Evolutionary conservation across 1,140 invertebrate species (phyloP).

Genomic region (Zaprionus lachaisei): DNA sequence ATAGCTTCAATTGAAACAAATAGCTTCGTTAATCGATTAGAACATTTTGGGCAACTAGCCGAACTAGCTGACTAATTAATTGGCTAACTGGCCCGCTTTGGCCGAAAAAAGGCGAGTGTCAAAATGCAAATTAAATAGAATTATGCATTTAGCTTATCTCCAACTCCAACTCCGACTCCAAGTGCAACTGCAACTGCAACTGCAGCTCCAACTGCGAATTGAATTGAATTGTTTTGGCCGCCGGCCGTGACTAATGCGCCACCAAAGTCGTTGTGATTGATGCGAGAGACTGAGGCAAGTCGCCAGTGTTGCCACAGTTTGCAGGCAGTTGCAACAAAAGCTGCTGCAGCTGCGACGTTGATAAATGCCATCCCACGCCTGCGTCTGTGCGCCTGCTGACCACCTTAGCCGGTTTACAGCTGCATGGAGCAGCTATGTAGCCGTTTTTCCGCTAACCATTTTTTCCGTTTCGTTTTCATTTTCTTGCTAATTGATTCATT

Average conservation of each 20-base stretch:
- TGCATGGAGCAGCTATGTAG: background rate
- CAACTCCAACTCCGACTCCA: constrained; percentile 17
- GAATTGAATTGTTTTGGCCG: constrained; percentile 79
- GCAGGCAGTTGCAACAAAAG: constrained; percentile 20
- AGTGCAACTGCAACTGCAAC: constrained; percentile 24
- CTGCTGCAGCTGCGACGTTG: constrained; percentile 56
- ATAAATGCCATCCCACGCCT: constrained; percentile 83
- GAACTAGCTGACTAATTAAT: background rate
- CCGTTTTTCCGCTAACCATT: constrained; percentile 47
- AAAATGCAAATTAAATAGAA: constrained; percentile 79
- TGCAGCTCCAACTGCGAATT: constrained; percentile 48
- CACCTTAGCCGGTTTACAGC: constrained; percentile 16
- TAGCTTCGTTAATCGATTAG: constrained; percentile 7
- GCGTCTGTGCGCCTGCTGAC: background rate
- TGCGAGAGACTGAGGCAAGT: constrained; percentile 43
- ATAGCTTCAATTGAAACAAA: background rate
- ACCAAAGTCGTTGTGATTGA: constrained; percentile 76
- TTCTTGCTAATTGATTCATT: constrained; percentile 77
- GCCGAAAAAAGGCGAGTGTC: constrained; percentile 62
- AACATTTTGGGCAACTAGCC: background rate
- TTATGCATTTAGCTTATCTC: constrained; percentile 75
- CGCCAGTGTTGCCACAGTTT: constrained; percentile 18
- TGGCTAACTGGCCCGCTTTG: background rate
- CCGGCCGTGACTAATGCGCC: constrained; percentile 77
- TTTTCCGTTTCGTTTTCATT: constrained; percentile 69